A percentile compares a stretch with the other conserved stretches of the same genome.
Evolutionary conservation across 1,140 invertebrate species (phyloP).

Genomic region (Drepana arcuata): DNA sequence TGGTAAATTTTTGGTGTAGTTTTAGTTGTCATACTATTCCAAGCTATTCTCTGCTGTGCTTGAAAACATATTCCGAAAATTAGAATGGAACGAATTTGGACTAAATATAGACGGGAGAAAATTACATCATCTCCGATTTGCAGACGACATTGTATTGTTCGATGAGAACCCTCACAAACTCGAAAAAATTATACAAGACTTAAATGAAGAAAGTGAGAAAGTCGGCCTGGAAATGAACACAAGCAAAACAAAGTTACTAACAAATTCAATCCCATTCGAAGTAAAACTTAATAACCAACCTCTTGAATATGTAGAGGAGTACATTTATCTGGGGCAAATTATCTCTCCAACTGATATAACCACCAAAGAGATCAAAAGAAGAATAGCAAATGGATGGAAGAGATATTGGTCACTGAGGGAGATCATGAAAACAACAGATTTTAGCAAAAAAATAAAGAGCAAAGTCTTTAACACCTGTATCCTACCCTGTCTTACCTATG

Average conservation of each 20-base stretch:
- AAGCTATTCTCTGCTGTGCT: not conserved
- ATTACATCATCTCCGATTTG: not conserved
- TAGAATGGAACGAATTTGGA: constrained; percentile 11
- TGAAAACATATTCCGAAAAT: not conserved
- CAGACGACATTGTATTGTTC: not conserved
- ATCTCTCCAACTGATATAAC: not conserved
- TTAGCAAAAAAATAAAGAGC: not conserved
- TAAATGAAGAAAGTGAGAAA: not conserved
- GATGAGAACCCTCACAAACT: not conserved
- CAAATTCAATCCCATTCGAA: not conserved
- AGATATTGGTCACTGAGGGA: not conserved
- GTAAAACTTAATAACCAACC: not conserved
- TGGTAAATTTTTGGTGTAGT: too few relatives aligned
- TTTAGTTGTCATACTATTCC: too few relatives aligned
- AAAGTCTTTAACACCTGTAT: not conserved
- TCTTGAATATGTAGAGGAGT: not conserved
- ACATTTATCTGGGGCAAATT: constrained; percentile 1
- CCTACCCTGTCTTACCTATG: not conserved
- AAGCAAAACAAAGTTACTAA: not conserved
- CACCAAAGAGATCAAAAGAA: not conserved
- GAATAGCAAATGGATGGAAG: not conserved
- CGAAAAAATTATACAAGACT: not conserved
- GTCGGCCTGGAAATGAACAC: not conserved
- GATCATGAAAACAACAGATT: not conserved
- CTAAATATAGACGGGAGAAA: constrained; percentile 7